phyloP scores from a whole-genome alignment of 2,797 vertebrate species.

The Eulemur mongoz region DNA sequence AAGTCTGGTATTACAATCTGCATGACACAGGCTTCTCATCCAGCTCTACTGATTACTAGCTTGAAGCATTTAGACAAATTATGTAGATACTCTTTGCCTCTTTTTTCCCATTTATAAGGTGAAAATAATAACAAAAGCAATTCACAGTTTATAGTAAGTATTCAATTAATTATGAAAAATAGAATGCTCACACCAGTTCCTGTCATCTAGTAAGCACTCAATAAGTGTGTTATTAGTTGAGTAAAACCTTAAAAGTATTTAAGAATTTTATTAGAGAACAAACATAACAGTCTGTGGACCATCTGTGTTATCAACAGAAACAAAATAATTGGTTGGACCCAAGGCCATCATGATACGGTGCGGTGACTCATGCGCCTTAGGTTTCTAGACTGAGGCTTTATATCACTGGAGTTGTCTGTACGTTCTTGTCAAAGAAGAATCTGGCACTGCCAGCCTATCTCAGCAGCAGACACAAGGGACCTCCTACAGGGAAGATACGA shows the following conservation, averaged over 20 bases:
- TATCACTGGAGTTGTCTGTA: not conserved
- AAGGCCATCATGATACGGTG: not conserved
- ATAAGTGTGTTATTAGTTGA: not conserved
- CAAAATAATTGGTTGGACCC: not conserved
- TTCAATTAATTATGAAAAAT: not conserved
- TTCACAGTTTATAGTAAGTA: not conserved
- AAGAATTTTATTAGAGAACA: constrained; percentile 32
- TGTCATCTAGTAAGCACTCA: not conserved
- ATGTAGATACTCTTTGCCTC: not conserved
- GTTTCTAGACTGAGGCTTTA: constrained; percentile 1
- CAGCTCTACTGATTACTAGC: not conserved
- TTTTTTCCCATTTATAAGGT: not conserved
- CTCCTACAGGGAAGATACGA: not conserved
- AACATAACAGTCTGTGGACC: not conserved
- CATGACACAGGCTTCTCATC: not conserved
- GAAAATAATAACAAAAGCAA: not conserved
- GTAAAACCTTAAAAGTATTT: not conserved
- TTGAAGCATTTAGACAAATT: not conserved
- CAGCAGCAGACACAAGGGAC: not conserved
- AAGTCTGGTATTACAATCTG: not conserved
- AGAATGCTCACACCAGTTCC: not conserved
- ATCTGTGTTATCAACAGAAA: constrained; percentile 18
- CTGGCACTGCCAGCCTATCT: not conserved
- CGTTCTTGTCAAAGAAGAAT: not conserved
- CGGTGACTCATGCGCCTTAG: not conserved